Base-by-base conservation (phyloP, 2,888 invertebrate genomes). In the Muscina levida region DNA sequence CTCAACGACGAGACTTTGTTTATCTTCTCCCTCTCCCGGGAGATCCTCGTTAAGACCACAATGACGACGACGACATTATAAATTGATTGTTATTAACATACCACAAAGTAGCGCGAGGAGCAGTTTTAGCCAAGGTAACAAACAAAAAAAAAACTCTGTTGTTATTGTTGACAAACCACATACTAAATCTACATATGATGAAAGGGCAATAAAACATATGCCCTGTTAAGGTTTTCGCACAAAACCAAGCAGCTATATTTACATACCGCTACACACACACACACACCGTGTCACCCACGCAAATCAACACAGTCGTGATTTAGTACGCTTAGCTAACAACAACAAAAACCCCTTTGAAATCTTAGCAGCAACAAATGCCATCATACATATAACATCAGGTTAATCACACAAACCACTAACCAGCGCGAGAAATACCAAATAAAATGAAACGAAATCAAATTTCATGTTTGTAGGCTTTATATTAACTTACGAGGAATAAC, bases 81-180 rank as follows among this genome's bases (percentile, higher is more conserved):
- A 22, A 62, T 62, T 62, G 42, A 62, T 62, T 62, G 62, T 62
- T 62, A 62, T 62, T 62, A 62, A 62, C 62, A 42, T 62, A 37
- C 51, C 17, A 39, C 17, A 22, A 0, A 10, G 19, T n/a, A n/a
- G n/a, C n/a, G n/a, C n/a, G n/a, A 19, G 51, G 19, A 51, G 22
- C 51, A 51, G 6, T 51, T 51, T 19, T 22, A 19, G 1, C 4
- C 11, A 22, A 51, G 17, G 46, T 15, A 17, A n/a, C n/a, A 46
- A 19, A 51, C 51, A 51, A 51, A 22, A 51, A 6, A 51, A 11
- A 44, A 2, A 13, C 11, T 44, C 13, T 4, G 6, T 44, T 44
- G 3, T n/a, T 44, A 44, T 44, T 44, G n/a, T 15, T 57, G 57
- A n/a, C 15, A 56, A 37, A 37, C 57, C 37, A 1, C 37, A 53